A percentile compares a stretch with the other conserved stretches of the same genome.
Evolutionary conservation across 2,797 vertebrate species (phyloP).

Genomic region (Streptopelia turtur): DNA sequence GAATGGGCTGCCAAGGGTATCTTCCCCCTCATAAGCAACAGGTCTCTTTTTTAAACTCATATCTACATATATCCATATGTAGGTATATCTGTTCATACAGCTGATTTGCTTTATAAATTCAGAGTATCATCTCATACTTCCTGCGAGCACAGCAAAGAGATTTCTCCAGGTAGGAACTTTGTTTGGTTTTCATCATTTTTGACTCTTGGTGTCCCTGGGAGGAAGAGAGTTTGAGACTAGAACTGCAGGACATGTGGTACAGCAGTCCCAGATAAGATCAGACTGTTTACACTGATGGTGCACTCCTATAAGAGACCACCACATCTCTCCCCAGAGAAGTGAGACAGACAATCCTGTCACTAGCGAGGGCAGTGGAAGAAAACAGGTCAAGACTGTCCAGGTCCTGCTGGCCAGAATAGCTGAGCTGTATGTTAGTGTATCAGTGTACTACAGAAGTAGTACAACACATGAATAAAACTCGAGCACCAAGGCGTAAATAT

Average conservation of each 20-base stretch:
- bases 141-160: not conserved
- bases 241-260: not conserved
- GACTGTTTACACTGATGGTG: not conserved
- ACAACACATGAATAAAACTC: not conserved
- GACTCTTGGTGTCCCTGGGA: not conserved
- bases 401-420: not conserved
- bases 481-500: conserved; percentile 67
- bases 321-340: not conserved
- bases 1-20: not conserved
- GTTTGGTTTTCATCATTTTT: not conserved
- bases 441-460: not conserved
- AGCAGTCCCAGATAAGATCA: not conserved
- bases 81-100: not conserved
- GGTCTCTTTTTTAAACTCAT: not conserved
- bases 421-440: not conserved
- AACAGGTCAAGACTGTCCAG: not conserved
- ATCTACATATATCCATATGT: not conserved
- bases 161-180: not conserved
- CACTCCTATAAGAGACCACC: not conserved
- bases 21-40: not conserved
- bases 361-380: not conserved
- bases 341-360: not conserved
- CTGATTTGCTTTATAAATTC: not conserved
- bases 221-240: not conserved
- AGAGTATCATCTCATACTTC: not conserved